Percentiles rank a stretch among this genome's conserved stretches.
These are phyloP conservation scores for Tenthredo scrophulariae DNA, from an alignment of 2,888 invertebrate genomes.

Conservation along the genomic window DNA sequence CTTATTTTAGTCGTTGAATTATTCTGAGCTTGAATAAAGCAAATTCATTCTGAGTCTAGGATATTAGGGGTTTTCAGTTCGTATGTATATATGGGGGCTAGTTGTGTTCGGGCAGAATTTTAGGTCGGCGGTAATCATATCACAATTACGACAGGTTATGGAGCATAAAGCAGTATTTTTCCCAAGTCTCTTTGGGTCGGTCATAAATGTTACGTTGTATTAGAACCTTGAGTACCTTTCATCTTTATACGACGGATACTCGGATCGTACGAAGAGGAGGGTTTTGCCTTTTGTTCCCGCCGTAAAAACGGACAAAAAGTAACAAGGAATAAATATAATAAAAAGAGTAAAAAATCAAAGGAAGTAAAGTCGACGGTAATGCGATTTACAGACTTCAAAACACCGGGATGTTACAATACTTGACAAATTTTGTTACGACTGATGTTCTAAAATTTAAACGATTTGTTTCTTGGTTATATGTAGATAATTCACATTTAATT, in stretches of 20 bases:
- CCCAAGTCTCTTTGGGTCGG: constrained; percentile 43
- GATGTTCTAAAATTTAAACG: not conserved
- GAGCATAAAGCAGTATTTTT: constrained; percentile 54
- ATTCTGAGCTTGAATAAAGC: not conserved
- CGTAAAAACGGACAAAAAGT: constrained; percentile 19
- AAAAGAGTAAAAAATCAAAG: not conserved
- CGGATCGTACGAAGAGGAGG: constrained; percentile 42
- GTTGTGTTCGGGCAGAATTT: not conserved
- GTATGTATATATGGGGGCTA: not conserved
- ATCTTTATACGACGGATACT: constrained; percentile 41
- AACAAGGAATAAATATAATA: constrained; percentile 16
- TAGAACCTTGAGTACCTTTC: constrained; percentile 48
- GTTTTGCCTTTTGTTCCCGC: constrained; percentile 26
- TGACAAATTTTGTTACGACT: not conserved
- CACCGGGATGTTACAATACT: not conserved
- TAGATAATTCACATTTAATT: not conserved
- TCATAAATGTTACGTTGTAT: constrained; percentile 50
- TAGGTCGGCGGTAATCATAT: constrained; percentile 54
- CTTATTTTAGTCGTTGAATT: too few species aligned
- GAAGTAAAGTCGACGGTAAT: not conserved
- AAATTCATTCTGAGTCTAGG: not conserved
- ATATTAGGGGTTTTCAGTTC: not conserved
- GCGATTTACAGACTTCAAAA: constrained; percentile 15
- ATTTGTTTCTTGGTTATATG: not conserved
- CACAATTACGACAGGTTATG: constrained; percentile 67